Evolutionary conservation across 2,113 vertebrate species (phyloP).

Genomic region (Pygoscelis adeliae): DNA sequence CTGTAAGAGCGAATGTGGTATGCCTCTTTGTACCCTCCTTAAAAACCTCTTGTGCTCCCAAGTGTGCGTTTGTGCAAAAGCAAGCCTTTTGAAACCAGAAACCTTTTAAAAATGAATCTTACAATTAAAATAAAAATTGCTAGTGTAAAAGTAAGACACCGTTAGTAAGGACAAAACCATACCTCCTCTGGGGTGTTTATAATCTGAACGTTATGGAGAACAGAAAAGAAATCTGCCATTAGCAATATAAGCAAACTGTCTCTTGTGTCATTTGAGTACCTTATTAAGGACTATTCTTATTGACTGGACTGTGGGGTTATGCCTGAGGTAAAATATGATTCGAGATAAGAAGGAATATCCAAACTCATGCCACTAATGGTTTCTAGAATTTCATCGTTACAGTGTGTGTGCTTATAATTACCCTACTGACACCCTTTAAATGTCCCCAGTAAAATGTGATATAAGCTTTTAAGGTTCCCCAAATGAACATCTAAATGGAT

Average conservation of each 20-base stretch:
- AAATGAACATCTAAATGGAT: not conserved
- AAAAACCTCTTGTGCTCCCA: not conserved
- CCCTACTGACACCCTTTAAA: not conserved
- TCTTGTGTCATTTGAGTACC: not conserved
- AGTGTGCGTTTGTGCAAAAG: not conserved
- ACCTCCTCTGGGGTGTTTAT: not conserved
- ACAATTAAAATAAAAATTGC: not conserved
- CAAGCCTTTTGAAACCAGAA: not conserved
- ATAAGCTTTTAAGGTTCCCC: not conserved
- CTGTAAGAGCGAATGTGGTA: not conserved
- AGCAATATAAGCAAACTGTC: not conserved
- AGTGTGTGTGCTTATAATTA: not conserved
- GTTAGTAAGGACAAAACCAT: not conserved
- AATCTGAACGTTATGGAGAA: not conserved
- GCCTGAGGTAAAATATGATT: not conserved
- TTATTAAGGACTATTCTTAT: not conserved
- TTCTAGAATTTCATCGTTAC: not conserved
- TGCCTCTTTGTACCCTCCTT: not conserved
- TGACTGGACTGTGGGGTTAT: not conserved
- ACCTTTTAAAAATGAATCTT: not conserved
- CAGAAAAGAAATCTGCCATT: not conserved
- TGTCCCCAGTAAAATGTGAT: not conserved
- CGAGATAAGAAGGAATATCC: not conserved
- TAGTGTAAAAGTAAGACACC: not conserved
- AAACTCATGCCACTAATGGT: not conserved